Conservation (phyloP, 1,140 invertebrate species). For the Cephus cinctus region DNA sequence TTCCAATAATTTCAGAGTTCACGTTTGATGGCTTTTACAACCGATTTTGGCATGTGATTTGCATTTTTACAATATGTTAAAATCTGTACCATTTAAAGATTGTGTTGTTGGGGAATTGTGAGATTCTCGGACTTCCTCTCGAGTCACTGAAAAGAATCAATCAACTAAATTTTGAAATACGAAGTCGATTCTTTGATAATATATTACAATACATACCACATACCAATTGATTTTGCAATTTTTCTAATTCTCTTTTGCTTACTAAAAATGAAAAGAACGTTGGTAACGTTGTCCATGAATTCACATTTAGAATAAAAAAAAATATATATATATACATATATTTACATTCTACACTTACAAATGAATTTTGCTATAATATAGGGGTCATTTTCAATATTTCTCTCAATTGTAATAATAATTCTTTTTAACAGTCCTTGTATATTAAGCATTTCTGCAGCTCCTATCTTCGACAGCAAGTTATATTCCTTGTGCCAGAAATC, state of each 20-base stretch:
- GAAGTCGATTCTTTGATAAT: too few species aligned
- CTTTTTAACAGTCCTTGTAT: slow-evolving; percentile 12
- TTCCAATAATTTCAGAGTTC: too few species aligned
- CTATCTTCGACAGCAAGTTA: slow-evolving; percentile 31
- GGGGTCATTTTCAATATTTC: slow-evolving; percentile 1
- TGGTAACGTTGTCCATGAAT: not conserved
- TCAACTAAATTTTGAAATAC: too few species aligned
- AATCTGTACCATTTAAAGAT: too few species aligned
- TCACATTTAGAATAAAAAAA: slow-evolving; percentile 1
- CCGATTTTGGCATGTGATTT: too few species aligned
- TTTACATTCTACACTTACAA: slow-evolving; percentile 25
- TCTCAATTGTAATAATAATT: slow-evolving; percentile 21
- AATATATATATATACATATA: not conserved
- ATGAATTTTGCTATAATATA: slow-evolving; percentile 20
- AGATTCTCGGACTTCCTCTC: too few species aligned
- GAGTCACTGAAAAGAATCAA: too few species aligned
- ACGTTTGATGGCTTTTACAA: too few species aligned
- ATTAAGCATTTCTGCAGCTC: not conserved
- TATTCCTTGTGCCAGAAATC: slow-evolving; percentile 27
- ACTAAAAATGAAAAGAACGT: not conserved
- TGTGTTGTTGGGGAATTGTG: too few species aligned
- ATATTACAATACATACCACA: too few species aligned
- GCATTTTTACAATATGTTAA: too few species aligned
- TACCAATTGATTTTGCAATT: too few species aligned
- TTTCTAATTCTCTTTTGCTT: not conserved